A percentile compares a stretch with the other conserved stretches of the same genome.
These are phyloP conservation scores for Drosophila simulans DNA, from an alignment of 1,140 invertebrate species.

Conservation along the genomic window DNA sequence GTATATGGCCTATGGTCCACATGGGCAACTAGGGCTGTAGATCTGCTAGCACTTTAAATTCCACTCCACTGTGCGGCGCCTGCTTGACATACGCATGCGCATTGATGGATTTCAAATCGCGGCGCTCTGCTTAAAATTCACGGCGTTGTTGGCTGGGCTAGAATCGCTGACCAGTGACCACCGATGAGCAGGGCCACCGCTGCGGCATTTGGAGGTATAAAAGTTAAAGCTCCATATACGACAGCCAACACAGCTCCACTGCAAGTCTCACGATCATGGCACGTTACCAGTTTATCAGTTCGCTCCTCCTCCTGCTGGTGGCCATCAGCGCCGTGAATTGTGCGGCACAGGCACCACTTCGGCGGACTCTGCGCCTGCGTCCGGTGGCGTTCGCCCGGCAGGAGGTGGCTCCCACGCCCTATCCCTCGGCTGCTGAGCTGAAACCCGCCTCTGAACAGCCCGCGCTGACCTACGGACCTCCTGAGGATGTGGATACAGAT, in stretches of 20 bases:
- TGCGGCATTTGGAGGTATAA: constrained; percentile 41
- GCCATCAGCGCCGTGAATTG: constrained; percentile 52
- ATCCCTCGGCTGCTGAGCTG: constrained; percentile 69
- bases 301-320: constrained; percentile 57
- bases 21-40: constrained; percentile 12
- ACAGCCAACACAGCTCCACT: constrained; percentile 50
- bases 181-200: constrained; percentile 41
- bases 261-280: constrained; percentile 70
- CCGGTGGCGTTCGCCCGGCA: constrained; percentile 52
- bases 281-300: constrained; percentile 58
- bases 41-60: constrained; percentile 43
- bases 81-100: constrained; percentile 63
- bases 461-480: constrained; percentile 69
- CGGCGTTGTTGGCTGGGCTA: constrained; percentile 48
- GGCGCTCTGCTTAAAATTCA: constrained; percentile 64
- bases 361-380: constrained; percentile 39
- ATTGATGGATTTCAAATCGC: constrained; percentile 50
- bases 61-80: constrained; percentile 56
- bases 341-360: constrained; percentile 39
- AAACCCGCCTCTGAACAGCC: constrained; percentile 65
- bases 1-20: constrained; percentile 7
- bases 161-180: constrained; percentile 49
- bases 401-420: constrained; percentile 61
- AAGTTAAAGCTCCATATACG: constrained; percentile 66
- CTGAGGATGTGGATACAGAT: constrained; percentile 47